phyloP scores from a whole-genome alignment of 2,113 vertebrate genomes.

The Psittacara wagleri region DNA sequence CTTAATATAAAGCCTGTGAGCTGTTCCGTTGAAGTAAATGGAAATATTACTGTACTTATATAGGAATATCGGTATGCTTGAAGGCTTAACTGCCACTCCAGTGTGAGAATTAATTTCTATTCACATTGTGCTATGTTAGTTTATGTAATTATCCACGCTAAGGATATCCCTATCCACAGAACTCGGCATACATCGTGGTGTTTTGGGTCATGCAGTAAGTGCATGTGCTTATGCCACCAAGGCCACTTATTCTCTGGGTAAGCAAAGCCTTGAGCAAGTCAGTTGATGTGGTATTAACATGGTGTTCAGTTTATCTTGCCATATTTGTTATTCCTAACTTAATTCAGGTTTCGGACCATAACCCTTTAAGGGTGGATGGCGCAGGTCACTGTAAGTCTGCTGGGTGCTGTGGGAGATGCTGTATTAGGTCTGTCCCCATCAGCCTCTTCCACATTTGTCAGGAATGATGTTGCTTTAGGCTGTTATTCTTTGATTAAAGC shows the following conservation, averaged over 20 bases:
- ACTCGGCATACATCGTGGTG: accelerated
- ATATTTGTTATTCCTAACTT: not conserved
- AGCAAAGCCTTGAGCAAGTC: not conserved
- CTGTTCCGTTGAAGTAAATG: not conserved
- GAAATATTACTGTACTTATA: not conserved
- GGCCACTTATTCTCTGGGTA: not conserved
- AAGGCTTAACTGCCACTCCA: not conserved
- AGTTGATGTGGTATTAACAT: not conserved
- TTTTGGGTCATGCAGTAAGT: not conserved
- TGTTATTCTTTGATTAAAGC: slow-evolving; percentile 15
- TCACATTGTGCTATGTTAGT: not conserved
- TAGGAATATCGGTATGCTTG: not conserved
- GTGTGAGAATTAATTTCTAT: not conserved
- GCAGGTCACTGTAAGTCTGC: not conserved
- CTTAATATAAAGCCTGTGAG: not conserved
- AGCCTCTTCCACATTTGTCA: not conserved
- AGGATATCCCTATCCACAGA: not conserved
- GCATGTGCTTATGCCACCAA: no score
- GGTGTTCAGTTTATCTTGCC: not conserved
- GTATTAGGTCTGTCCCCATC: not conserved
- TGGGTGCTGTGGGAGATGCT: not conserved
- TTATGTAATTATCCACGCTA: not conserved
- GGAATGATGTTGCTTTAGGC: not conserved
- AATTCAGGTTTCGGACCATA: not conserved
- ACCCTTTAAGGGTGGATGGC: not conserved